These are phyloP conservation scores for Girardia tigrina DNA, from an alignment of 2,888 invertebrate genomes.

Conservation along the genomic window DNA sequence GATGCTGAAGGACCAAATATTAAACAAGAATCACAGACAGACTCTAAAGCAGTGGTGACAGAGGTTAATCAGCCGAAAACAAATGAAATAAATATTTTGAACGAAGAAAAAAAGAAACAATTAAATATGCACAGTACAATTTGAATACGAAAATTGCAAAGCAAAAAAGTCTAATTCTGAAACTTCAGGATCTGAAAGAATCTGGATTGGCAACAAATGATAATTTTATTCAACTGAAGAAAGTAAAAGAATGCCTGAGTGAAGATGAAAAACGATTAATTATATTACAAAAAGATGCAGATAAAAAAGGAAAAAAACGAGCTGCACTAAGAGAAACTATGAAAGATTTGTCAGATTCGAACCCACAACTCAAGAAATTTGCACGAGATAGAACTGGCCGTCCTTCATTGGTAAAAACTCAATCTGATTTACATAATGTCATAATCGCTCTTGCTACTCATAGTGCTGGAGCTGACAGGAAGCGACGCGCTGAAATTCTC, in stretches of 20 bases:
- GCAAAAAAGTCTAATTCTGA: slow-evolving; percentile 11
- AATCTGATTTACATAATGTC: background rate
- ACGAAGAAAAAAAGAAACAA: slow-evolving; percentile 1
- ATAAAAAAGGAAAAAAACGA: background rate
- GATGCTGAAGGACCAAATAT: background rate
- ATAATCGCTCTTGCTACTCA: slow-evolving; percentile 20
- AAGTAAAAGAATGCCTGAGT: slow-evolving; percentile 13
- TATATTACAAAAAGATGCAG: slow-evolving; percentile 12
- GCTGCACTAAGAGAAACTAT: background rate
- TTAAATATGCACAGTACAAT: slow-evolving; percentile 5
- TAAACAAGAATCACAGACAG: background rate
- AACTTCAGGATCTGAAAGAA: background rate
- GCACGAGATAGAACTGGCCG: slow-evolving; percentile 18
- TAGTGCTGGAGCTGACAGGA: slow-evolving; percentile 21
- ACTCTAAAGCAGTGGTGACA: background rate
- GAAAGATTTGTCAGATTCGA: slow-evolving; percentile 15
- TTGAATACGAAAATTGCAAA: background rate
- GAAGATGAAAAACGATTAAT: background rate
- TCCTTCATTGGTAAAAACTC: background rate
- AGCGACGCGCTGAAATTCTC: slow-evolving; percentile 27
- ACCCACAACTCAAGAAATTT: slow-evolving; percentile 17
- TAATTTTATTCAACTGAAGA: slow-evolving; percentile 15
- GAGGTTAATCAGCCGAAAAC: background rate
- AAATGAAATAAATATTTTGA: background rate
- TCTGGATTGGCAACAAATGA: slow-evolving; percentile 17